These are phyloP conservation scores for Hydractinia symbiolongicarpus DNA, from an alignment of 30 jellyfish, hydroid and myxozoan genomes.

Conservation along the genomic window DNA sequence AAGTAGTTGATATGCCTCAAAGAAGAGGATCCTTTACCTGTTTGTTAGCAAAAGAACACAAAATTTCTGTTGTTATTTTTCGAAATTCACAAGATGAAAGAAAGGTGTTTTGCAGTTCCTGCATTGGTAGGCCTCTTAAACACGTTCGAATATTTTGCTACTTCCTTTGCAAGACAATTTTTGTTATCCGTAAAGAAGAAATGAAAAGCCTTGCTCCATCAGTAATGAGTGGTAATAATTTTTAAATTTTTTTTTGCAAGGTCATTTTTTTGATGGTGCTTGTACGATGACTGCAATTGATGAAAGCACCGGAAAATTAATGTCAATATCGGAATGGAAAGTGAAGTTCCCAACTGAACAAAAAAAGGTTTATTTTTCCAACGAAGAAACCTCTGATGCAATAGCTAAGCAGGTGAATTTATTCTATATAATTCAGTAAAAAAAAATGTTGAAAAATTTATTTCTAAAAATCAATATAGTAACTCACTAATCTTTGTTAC, in stretches of 20 bases:
- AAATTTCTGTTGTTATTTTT: constrained; percentile 13
- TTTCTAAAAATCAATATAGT: too few relatives aligned
- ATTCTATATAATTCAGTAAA: too few relatives aligned
- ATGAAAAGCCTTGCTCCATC: background rate
- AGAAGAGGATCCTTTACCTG: constrained; percentile 4
- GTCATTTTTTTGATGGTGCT: constrained; percentile 62
- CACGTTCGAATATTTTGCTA: background rate
- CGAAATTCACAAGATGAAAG: background rate
- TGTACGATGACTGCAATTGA: constrained; percentile 65
- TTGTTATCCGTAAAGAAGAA: too few relatives aligned
- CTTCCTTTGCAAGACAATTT: background rate
- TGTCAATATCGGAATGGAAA: constrained; percentile 63
- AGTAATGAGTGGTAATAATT: background rate
- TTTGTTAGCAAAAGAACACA: background rate
- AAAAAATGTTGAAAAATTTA: too few relatives aligned
- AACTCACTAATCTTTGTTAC: too few relatives aligned
- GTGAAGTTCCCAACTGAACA: constrained; percentile 19
- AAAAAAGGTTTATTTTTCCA: constrained; percentile 24
- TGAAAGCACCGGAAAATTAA: constrained; percentile 44
- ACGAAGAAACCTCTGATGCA: constrained; percentile 21
- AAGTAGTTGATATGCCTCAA: background rate
- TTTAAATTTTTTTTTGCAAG: constrained; percentile 24
- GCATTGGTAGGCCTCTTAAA: constrained; percentile 16
- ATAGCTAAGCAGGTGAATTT: constrained; percentile 48
- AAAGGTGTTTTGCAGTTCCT: constrained; percentile 29